phyloP scores from a whole-genome alignment of 53 echinoderm and acorn worm species.

The Actinopyga echinites region DNA sequence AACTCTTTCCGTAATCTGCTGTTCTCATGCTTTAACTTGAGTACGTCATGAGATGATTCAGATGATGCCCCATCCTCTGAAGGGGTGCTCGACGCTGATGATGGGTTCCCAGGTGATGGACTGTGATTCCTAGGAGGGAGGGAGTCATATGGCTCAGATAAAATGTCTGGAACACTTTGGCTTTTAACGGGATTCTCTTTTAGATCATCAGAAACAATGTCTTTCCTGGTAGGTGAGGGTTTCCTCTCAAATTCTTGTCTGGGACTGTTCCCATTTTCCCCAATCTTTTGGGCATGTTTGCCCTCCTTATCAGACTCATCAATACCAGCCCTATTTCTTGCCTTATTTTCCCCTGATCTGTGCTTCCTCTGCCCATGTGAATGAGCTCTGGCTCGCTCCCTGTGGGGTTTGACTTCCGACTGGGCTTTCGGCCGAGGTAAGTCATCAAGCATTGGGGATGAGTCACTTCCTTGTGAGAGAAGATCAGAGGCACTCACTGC shows the following conservation, averaged over 20 bases:
- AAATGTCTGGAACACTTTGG: slow-evolving; percentile 45
- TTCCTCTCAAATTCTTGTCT: slow-evolving; percentile 5
- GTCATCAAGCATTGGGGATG: slow-evolving; percentile 52
- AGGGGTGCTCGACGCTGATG: slow-evolving; percentile 30
- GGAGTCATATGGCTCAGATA: slow-evolving; percentile 32
- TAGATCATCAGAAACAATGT: slow-evolving; percentile 9
- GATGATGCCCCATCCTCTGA: slow-evolving; percentile 28
- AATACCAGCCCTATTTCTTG: slow-evolving; percentile 29
- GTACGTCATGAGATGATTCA: slow-evolving; percentile 54
- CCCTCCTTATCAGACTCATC: slow-evolving; percentile 49
- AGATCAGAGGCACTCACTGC: slow-evolving; percentile 62
- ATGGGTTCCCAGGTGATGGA: slow-evolving; percentile 17
- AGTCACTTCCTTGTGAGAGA: slow-evolving; percentile 50
- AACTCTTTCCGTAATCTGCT: slow-evolving; percentile 73
- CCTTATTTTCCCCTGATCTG: slow-evolving; percentile 70
- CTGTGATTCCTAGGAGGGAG: slow-evolving; percentile 25
- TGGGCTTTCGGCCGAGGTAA: slow-evolving; percentile 68
- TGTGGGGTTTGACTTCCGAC: slow-evolving; percentile 63
- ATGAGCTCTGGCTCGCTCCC: slow-evolving; percentile 86
- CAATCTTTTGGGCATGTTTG: slow-evolving; percentile 23
- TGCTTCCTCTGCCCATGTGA: slow-evolving; percentile 94
- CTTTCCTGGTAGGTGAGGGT: slow-evolving; percentile 30
- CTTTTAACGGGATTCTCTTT: slow-evolving; percentile 8
- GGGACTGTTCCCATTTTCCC: slow-evolving; percentile 53
- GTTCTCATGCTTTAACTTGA: slow-evolving; percentile 71